Evolutionary conservation across 2,113 vertebrate genomes (phyloP), one percentile per base, ranked within the genome.

Genomic region (Apus apus): DNA sequence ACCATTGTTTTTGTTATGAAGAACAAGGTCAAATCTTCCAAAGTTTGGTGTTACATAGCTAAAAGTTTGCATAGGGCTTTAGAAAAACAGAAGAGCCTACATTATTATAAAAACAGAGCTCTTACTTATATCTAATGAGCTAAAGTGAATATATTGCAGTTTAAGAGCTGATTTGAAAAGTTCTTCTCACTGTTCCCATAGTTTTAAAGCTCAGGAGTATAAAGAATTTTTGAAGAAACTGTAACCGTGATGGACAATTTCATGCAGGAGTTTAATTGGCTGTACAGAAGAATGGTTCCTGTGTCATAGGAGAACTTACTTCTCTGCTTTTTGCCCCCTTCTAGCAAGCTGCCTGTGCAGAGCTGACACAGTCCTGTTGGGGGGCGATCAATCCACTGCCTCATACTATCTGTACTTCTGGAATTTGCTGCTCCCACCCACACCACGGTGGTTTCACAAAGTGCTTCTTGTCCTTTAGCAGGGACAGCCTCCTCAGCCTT

Each of bases 341-440:
- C 13, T 36, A 70, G 40, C 45, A 87, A 83, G 67, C 34, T 77
- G 77, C 13, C 46, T 3, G 2, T 60, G 21, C 3, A 13, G 70
- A 79, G 58, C 61, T 57, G 51, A 75, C 53, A 23, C 50, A 48
- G 25, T 57, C 53, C 57, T 87, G 56, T 66, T 71, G 70, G 21
- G 56, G 54, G 82, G 36, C 7, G 5, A 94, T 94, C 87, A 88
- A 85, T 94, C 68, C 11, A 12, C 88, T 91, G 36, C 79, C 66
- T 21, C 89, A 94, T 95, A 91, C 90, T 93, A 30, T 78, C 71
- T 14, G 2, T 48, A 66, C 5, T 90, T 85, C 46, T 94, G 94
- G 94, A 96, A 97, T 96, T 92, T 93, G 46, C 58, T 91, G 89
- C 60, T 90, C 57, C 77, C 79, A 82, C 94, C 61, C 89, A 96